Evolutionary conservation across 2,113 vertebrate genomes (phyloP).

Genomic region (Gadus chalcogrammus): DNA sequence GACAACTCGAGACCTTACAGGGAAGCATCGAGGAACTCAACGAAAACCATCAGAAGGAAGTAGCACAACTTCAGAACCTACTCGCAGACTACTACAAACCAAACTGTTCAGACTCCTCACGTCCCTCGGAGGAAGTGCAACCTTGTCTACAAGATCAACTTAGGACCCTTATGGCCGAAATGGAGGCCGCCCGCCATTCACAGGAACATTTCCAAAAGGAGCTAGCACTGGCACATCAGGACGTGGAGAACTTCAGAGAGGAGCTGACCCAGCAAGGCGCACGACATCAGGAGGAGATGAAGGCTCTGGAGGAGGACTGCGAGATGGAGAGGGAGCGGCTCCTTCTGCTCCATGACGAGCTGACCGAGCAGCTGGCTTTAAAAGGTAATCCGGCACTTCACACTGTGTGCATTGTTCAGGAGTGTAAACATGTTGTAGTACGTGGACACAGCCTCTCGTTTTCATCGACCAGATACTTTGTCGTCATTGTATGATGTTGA

Average conservation of each 20-base stretch:
- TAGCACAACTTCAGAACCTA: conserved; percentile 72
- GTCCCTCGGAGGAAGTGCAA: conserved; percentile 52
- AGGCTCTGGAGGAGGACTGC: conserved; percentile 75
- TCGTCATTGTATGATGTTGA: background rate
- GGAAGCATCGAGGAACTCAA: conserved; percentile 65
- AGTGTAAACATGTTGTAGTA: too few species aligned
- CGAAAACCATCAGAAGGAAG: conserved; percentile 73
- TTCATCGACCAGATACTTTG: background rate
- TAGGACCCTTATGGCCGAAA: conserved; percentile 68
- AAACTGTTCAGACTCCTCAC: conserved; percentile 21
- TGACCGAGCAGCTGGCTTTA: conserved; percentile 70
- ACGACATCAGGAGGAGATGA: conserved; percentile 80
- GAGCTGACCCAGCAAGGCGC: conserved; percentile 72
- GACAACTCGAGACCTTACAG: conserved; percentile 75
- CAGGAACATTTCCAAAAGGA: conserved; percentile 73
- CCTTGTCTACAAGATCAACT: conserved; percentile 75
- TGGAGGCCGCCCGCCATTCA: conserved; percentile 66
- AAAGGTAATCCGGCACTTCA: conserved; percentile 61
- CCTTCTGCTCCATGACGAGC: conserved; percentile 71
- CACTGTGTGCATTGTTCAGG: background rate
- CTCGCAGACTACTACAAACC: conserved; percentile 61
- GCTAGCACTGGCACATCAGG: conserved; percentile 74
- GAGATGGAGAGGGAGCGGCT: conserved; percentile 78
- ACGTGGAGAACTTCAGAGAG: conserved; percentile 77
- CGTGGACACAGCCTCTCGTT: background rate